Percentiles rank a stretch among this genome's conserved stretches.
These are phyloP conservation scores for Eira barbara DNA, from an alignment of 2,113 vertebrate species.

Conservation along the genomic window DNA sequence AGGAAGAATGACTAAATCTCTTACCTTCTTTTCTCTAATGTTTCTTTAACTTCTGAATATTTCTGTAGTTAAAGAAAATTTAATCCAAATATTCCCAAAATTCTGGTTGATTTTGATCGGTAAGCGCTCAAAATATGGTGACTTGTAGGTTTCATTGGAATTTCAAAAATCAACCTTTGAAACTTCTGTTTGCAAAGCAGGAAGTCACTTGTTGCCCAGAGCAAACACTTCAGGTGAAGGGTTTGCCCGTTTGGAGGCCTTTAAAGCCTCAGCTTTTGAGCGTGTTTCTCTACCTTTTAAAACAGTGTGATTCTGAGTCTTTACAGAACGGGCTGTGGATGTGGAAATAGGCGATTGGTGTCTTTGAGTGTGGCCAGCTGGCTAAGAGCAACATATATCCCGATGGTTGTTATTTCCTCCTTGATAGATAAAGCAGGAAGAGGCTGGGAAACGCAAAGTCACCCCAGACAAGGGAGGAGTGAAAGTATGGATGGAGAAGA, in stretches of 20 bases:
- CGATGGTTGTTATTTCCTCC: neutral
- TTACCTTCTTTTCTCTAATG: neutral
- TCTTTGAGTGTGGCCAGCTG: neutral
- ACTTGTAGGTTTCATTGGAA: constrained; percentile 23
- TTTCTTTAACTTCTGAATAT: neutral
- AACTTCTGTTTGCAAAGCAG: constrained; percentile 51
- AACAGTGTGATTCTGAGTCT: neutral
- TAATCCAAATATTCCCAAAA: neutral
- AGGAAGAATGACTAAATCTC: neutral
- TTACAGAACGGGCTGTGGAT: neutral
- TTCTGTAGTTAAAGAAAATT: neutral
- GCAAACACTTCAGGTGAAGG: constrained; percentile 62
- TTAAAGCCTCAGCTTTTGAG: neutral
- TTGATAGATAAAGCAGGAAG: neutral
- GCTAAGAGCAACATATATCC: neutral
- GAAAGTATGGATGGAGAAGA: neutral
- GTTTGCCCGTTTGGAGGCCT: neutral
- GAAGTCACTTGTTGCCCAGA: constrained; percentile 40
- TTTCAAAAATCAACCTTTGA: constrained; percentile 52
- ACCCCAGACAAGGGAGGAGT: neutral
- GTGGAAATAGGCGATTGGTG: neutral
- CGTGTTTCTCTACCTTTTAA: constrained; percentile 6
- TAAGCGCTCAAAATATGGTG: neutral
- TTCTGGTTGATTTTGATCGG: neutral
- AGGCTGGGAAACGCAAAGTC: neutral